Base-by-base conservation (phyloP, 1,140 invertebrate genomes). In the Aphaenogaster ashmeadi region DNA sequence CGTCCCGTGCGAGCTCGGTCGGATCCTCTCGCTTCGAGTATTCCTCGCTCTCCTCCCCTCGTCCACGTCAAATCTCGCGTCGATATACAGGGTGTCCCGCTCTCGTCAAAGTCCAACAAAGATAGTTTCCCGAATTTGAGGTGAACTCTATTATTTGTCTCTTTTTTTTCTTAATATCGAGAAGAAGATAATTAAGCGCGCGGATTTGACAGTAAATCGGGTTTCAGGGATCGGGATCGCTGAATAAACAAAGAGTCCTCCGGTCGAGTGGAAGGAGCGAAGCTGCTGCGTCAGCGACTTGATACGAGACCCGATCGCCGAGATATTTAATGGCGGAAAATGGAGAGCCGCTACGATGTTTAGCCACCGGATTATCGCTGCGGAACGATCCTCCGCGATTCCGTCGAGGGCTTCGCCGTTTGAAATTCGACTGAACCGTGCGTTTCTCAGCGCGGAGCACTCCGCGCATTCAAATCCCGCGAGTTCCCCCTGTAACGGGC, bases 281-380 rank as follows among this genome's bases (percentile, higher is more conserved):
- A 69, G 66, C 21, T 69, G 66, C 66, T 69, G 66, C 41, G 66
- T 69, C 66, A 69, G 66, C 66, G 27, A 27, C 21, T 50, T 15
- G 41, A 69, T 27, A 21, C 66, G 66, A 66, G 71, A 21, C 21
- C 15, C 15, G 33, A 74, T 74, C 50, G 71, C 11, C 15, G 54
- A 18, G 38, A 58, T 75, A 75, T 27, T 41, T 27, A 38, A 74
- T 58, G 72, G 7, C 54, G 54, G n/a, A 75, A 44, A 75, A 44
- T 11, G 18, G 18, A 41, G 36, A 41, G 27, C 18, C n/a, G n/a
- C 36, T 2, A 21, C 7, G 36, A 60, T 58, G n/a, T 77, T 56
- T 58, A 41, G 13, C 13, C 36, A n/a, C 9, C 33, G 33, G 36
- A 41, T 67, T 67, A 21, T 52, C 33, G 33, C 27, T 6, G 5